Evolutionary conservation across 1,140 invertebrate genomes (phyloP).

Genomic region (Akabosia matsudoensis): DNA sequence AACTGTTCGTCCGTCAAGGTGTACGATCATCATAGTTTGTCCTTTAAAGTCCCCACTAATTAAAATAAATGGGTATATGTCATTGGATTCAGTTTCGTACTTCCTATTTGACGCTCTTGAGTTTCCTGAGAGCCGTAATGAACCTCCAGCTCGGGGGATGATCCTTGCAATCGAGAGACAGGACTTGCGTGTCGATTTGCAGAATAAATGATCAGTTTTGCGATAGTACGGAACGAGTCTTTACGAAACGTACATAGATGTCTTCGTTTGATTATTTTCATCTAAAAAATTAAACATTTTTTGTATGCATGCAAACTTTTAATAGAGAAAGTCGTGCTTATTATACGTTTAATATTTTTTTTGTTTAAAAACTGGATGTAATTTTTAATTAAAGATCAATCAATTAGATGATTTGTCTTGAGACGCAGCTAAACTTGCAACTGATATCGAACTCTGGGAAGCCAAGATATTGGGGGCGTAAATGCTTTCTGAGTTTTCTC

Average conservation of each 20-base stretch:
- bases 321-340: neutral
- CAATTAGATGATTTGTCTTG: too few relatives aligned
- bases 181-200: neutral
- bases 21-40: neutral
- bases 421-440: too few relatives aligned
- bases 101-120: neutral
- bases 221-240: neutral
- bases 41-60: neutral
- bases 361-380: too few relatives aligned
- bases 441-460: neutral
- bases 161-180: neutral
- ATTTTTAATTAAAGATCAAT: too few relatives aligned
- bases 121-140: neutral
- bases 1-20: too few relatives aligned
- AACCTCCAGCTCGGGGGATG: neutral
- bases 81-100: neutral
- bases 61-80: neutral
- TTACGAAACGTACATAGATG: neutral
- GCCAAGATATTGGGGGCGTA: neutral
- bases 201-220: neutral
- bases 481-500: neutral
- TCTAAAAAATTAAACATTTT: too few relatives aligned
- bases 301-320: neutral
- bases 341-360: too few relatives aligned
- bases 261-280: neutral